A percentile compares a stretch with the other conserved stretches of the same genome.
phyloP scores from a whole-genome alignment of 2,888 invertebrate genomes.

The Meteorus colon region DNA sequence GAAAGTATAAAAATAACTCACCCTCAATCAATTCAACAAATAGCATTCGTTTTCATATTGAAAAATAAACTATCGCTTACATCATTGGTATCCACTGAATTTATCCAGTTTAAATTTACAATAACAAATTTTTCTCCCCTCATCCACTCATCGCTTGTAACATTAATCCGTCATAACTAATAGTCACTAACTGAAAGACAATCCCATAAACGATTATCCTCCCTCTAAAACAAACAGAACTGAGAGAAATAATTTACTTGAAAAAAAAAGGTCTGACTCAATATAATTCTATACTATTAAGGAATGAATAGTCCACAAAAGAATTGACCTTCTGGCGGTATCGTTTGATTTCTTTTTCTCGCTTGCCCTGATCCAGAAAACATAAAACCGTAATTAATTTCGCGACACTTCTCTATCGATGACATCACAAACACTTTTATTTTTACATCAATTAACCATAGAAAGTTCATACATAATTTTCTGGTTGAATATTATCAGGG shows the following conservation, averaged over 20 bases:
- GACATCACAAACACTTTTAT: neutral
- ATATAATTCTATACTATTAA: slow-evolving; percentile 3
- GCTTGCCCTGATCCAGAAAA: slow-evolving; percentile 38
- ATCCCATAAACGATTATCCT: neutral
- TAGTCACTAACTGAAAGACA: neutral
- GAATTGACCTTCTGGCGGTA: slow-evolving; percentile 32
- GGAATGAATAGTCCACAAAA: slow-evolving; percentile 28
- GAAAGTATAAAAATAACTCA: slow-evolving; percentile 69
- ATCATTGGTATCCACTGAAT: slow-evolving; percentile 34
- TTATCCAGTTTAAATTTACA: slow-evolving; percentile 9
- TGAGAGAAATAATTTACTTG: neutral
- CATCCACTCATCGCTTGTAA: slow-evolving; percentile 44
- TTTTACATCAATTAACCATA: neutral
- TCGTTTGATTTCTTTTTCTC: slow-evolving; percentile 21
- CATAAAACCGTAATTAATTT: neutral
- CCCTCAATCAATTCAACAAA: slow-evolving; percentile 53
- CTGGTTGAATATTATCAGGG: slow-evolving; percentile 41
- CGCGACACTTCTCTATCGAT: neutral
- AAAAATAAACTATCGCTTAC: slow-evolving; percentile 46
- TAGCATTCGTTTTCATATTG: slow-evolving; percentile 38
- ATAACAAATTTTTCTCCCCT: slow-evolving; percentile 34
- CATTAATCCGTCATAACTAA: neutral
- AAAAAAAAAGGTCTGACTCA: neutral
- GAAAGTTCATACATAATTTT: slow-evolving; percentile 31
- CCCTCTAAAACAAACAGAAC: neutral